A percentile compares a stretch with the other conserved stretches of the same genome.
phyloP scores from a whole-genome alignment of 2,888 invertebrate species.

The Pheosia tremula region DNA sequence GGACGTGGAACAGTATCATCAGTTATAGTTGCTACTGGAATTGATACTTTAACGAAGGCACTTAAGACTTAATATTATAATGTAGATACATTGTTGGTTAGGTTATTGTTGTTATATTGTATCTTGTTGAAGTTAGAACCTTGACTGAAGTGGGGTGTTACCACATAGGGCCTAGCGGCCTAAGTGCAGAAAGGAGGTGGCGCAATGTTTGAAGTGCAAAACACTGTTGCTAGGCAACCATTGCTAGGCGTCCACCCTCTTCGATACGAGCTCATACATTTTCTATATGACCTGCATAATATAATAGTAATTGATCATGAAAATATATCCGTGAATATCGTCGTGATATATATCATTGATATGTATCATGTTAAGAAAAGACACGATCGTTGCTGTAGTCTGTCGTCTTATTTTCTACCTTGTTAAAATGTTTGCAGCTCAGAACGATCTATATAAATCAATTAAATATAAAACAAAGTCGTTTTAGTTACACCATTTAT shows the following conservation, averaged over 20 bases:
- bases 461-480: too few relatives aligned
- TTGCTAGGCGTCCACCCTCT: slow-evolving; percentile 12
- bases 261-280: too few relatives aligned
- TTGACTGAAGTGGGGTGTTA: slow-evolving; percentile 80
- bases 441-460: too few relatives aligned
- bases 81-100: slow-evolving; percentile 27
- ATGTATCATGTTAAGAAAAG: too few relatives aligned
- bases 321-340: too few relatives aligned
- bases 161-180: slow-evolving; percentile 78
- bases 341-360: too few relatives aligned
- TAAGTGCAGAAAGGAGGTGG: slow-evolving; percentile 75
- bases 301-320: too few relatives aligned
- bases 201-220: slow-evolving; percentile 59
- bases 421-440: too few relatives aligned
- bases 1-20: slow-evolving; percentile 74
- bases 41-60: slow-evolving; percentile 18
- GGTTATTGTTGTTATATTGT: slow-evolving; percentile 36
- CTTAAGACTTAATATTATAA: slow-evolving; percentile 28
- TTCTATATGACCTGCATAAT: too few relatives aligned
- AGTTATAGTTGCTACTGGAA: slow-evolving; percentile 34
- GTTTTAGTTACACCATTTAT: too few relatives aligned
- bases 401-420: too few relatives aligned
- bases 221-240: slow-evolving; percentile 55
- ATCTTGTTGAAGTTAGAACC: slow-evolving; percentile 67
- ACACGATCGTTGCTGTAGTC: too few relatives aligned